Evolutionary conservation across 2,113 vertebrate genomes (phyloP).

Genomic region (Hydrochoerus hydrochaeris): DNA sequence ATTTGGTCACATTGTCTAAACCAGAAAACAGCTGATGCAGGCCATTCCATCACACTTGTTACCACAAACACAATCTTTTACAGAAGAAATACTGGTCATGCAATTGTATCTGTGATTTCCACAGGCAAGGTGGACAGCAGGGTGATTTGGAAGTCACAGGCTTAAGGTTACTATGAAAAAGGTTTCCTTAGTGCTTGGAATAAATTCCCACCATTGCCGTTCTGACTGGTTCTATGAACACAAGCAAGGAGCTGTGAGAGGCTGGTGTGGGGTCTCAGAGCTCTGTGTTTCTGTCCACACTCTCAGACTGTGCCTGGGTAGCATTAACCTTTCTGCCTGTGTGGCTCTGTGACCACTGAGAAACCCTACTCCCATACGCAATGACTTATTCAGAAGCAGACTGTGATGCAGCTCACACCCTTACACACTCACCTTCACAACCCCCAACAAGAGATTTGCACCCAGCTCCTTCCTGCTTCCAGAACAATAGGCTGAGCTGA

Average conservation of each 20-base stretch:
- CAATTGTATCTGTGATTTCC: too few relatives aligned
- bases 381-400: neutral
- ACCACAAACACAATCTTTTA: neutral
- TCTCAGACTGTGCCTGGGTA: neutral
- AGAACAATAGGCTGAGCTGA: neutral
- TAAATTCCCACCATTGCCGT: too few relatives aligned
- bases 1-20: neutral
- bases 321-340: too few relatives aligned
- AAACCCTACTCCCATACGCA: fast-evolving
- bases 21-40: neutral
- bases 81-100: neutral
- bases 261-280: neutral
- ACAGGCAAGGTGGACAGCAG: neutral
- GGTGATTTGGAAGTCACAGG: neutral
- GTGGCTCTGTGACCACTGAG: too few relatives aligned
- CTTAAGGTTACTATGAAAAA: neutral
- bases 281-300: neutral
- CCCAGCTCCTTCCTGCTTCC: neutral
- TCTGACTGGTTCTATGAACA: neutral
- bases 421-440: neutral
- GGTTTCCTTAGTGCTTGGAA: neutral
- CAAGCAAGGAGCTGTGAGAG: neutral
- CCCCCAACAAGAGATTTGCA: neutral
- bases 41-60: neutral
- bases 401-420: too few relatives aligned